A percentile compares a stretch with the other conserved stretches of the same genome.
These are phyloP conservation scores for Axis porcinus DNA, from an alignment of 2,113 vertebrate species.

Conservation along the genomic window DNA sequence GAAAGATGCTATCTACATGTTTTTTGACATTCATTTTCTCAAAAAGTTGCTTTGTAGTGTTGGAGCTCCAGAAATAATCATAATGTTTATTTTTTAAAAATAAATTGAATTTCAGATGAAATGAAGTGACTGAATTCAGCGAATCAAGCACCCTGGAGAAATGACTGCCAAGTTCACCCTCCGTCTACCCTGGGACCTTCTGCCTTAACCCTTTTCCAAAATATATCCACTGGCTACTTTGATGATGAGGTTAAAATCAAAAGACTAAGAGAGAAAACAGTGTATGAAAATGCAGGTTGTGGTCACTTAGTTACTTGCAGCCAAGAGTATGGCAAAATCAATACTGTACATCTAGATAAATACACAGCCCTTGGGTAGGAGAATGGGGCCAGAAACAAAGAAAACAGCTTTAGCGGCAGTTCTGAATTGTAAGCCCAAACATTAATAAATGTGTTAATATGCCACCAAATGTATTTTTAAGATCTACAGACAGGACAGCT, in stretches of 20 bases:
- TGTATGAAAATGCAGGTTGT: not conserved
- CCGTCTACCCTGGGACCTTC: not conserved
- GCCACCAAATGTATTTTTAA: not conserved
- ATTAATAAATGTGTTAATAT: not conserved
- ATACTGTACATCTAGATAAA: not conserved
- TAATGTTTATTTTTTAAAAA: not conserved
- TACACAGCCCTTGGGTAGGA: not conserved
- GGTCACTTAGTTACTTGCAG: not conserved
- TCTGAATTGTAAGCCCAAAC: not conserved
- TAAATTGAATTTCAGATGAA: not conserved
- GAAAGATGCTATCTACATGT: not conserved
- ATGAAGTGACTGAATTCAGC: not conserved
- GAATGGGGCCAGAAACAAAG: constrained; percentile 68
- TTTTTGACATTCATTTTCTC: not conserved
- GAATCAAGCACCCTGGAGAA: not conserved
- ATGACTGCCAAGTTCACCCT: not conserved
- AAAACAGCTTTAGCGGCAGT: not conserved
- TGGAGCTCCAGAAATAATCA: not conserved
- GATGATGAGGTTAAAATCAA: not conserved
- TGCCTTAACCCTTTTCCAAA: not conserved
- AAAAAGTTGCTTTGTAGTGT: not conserved
- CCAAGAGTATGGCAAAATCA: not conserved
- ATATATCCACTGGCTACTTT: not conserved
- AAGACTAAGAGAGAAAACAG: not conserved
- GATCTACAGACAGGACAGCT: constrained; percentile 33